Evolutionary conservation across 2,888 invertebrate genomes (phyloP).

Genomic region (Odontomyia ornata): DNA sequence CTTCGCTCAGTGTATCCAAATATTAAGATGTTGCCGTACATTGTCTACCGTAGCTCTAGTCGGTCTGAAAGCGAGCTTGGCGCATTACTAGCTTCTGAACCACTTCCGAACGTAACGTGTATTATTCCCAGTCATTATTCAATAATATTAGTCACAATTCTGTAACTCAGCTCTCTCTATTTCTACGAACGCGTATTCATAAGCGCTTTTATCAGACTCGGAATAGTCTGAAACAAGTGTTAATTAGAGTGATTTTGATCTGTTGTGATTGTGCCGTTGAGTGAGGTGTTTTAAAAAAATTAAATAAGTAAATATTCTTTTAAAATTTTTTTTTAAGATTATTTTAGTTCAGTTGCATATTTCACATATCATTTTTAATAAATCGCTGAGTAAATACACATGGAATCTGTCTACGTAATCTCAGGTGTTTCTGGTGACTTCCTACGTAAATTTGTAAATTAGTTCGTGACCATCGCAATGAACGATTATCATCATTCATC

Average conservation of each 20-base stretch:
- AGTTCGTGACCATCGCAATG: not conserved
- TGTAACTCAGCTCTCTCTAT: not conserved
- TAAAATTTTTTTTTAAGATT: not conserved
- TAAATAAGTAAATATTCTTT: not conserved
- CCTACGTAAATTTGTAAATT: not conserved
- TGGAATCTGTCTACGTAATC: too few species aligned
- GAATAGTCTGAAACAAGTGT: not conserved
- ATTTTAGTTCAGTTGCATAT: not conserved
- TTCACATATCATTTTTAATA: not conserved
- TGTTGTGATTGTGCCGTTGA: not conserved
- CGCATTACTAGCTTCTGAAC: not conserved
- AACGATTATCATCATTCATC: not conserved
- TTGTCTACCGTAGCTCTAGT: constrained; percentile 12
- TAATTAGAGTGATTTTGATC: not conserved
- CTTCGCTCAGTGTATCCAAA: not conserved
- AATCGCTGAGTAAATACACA: too few species aligned
- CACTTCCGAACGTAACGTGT: not conserved
- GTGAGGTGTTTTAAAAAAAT: not conserved
- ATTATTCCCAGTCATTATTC: not conserved
- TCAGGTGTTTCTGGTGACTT: not conserved
- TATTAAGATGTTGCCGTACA: not conserved
- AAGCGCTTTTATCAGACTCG: not conserved
- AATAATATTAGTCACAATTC: not conserved
- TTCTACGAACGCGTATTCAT: not conserved
- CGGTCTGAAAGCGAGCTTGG: not conserved